A percentile compares a stretch with the other conserved stretches of the same genome.
phyloP scores from a whole-genome alignment of 2,113 vertebrate species.

The Amazona guildingii region DNA sequence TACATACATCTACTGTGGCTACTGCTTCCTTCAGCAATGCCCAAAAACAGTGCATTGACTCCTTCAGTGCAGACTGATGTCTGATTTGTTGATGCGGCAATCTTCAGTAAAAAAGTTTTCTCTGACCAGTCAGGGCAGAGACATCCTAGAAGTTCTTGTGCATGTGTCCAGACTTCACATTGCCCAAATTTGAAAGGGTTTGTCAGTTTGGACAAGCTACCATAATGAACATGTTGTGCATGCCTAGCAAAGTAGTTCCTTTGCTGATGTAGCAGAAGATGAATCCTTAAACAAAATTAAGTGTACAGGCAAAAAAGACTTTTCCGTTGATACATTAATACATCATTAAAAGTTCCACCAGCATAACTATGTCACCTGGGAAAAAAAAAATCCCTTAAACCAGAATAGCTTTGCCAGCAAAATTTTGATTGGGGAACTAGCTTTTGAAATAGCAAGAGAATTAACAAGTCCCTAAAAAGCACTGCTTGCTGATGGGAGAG shows the following conservation, averaged over 20 bases:
- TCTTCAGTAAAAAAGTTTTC: background rate
- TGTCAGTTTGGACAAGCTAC: background rate
- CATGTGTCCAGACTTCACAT: background rate
- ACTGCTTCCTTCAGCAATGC: background rate
- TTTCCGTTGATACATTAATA: background rate
- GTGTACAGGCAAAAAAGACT: background rate
- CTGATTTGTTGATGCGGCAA: background rate
- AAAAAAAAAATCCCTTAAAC: conserved; percentile 23
- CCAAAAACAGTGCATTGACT: background rate
- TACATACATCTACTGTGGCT: background rate
- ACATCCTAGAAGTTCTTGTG: background rate
- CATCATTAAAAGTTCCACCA: conserved; percentile 29
- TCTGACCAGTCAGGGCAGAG: background rate
- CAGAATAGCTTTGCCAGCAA: conserved; percentile 22
- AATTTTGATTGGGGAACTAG: conserved; percentile 24
- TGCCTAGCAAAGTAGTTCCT: background rate
- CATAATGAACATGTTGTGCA: background rate
- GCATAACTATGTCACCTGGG: background rate
- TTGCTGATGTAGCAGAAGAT: background rate
- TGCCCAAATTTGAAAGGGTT: background rate
- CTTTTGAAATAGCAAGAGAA: conserved; percentile 26
- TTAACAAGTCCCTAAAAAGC: background rate
- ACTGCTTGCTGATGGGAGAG: background rate
- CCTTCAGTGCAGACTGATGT: background rate
- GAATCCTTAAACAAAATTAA: background rate